phyloP scores from a whole-genome alignment of 1,140 invertebrate species.

The Drosophila tani region DNA sequence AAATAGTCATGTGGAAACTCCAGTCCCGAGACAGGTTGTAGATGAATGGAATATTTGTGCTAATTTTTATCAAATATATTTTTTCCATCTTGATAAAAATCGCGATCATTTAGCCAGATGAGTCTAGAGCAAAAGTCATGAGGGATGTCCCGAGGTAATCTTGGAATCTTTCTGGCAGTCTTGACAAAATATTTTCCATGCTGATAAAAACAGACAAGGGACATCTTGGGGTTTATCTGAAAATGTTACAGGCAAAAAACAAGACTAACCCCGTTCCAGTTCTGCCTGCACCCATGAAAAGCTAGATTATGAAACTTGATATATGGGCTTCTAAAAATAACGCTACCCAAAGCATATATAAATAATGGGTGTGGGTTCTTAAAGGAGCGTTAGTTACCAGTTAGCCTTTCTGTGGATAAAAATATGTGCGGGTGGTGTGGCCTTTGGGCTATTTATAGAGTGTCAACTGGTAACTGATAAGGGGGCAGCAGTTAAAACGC shows the following conservation, averaged over 20 bases:
- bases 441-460: conserved; percentile 36
- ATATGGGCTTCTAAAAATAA: conserved; percentile 23
- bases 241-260: conserved; percentile 6
- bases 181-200: conserved; percentile 26
- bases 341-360: conserved; percentile 1
- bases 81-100: conserved; percentile 1
- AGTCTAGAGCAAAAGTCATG: conserved; percentile 2
- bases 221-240: conserved; percentile 12
- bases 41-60: conserved; percentile 25
- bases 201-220: conserved; percentile 17
- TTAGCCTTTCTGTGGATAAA: conserved; percentile 13
- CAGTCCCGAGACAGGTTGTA: background rate
- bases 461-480: conserved; percentile 24
- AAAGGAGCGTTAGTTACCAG: conserved; percentile 14
- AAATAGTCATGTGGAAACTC: conserved; percentile 11
- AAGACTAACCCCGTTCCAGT: conserved; percentile 21
- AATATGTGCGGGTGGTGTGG: conserved; percentile 2
- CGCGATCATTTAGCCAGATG: background rate
- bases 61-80: conserved; percentile 2
- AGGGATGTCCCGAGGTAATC: conserved; percentile 8
- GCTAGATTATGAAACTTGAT: conserved; percentile 14
- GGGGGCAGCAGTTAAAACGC: conserved; percentile 20
- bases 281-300: background rate
- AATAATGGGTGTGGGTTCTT: conserved; percentile 9
- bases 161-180: conserved; percentile 15